Conservation (phyloP, 1,140 invertebrate species). For the Pseudomyrmex flavicornis region DNA sequence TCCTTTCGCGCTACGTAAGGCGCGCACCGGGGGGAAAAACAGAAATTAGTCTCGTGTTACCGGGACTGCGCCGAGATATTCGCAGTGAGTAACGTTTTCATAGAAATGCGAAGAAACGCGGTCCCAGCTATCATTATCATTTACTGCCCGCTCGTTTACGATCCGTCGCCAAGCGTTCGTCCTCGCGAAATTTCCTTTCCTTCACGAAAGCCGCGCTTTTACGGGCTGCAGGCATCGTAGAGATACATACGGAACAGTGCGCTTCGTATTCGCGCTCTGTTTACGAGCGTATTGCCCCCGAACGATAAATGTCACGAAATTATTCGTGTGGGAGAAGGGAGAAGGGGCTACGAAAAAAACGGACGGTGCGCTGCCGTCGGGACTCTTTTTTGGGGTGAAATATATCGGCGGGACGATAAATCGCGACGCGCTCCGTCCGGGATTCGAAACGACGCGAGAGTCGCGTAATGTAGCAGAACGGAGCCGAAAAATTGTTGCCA, state of each 20-base stretch:
- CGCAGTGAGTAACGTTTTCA: slow-evolving; percentile 30
- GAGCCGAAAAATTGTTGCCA: slow-evolving; percentile 64
- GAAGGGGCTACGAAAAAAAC: background rate
- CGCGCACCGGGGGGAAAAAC: slow-evolving; percentile 59
- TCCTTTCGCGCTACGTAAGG: slow-evolving; percentile 54
- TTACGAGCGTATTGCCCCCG: slow-evolving; percentile 21
- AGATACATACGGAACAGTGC: background rate
- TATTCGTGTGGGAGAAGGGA: slow-evolving; percentile 22
- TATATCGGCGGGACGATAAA: slow-evolving; percentile 55
- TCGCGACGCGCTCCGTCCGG: background rate
- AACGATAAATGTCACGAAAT: slow-evolving; percentile 43
- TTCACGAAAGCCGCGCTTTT: too few species aligned
- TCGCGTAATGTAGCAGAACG: slow-evolving; percentile 67
- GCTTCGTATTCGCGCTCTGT: background rate
- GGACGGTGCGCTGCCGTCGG: background rate
- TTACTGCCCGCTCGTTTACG: slow-evolving; percentile 24
- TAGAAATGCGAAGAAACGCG: background rate
- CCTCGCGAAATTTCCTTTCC: slow-evolving; percentile 32
- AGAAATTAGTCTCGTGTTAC: slow-evolving; percentile 65
- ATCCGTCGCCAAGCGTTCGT: slow-evolving; percentile 39
- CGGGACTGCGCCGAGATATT: slow-evolving; percentile 12
- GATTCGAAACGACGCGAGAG: background rate
- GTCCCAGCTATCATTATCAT: slow-evolving; percentile 48
- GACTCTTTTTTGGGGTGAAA: slow-evolving; percentile 38
- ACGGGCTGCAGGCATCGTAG: background rate